phyloP scores from a whole-genome alignment of 2,113 vertebrate species.

The Neoarius graeffei region DNA sequence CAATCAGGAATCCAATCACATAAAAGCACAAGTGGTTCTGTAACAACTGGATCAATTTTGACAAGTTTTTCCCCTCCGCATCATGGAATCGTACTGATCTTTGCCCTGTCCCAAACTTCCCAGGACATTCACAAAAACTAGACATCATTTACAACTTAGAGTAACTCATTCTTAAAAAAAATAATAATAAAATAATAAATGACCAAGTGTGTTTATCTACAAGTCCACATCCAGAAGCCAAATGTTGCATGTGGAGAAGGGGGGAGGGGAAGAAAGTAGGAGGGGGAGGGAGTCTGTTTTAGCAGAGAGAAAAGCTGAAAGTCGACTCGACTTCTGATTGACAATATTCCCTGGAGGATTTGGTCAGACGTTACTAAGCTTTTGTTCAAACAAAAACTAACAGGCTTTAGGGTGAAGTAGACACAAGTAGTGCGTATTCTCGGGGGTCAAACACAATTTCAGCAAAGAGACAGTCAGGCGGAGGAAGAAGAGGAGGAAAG shows the following conservation, averaged over 20 bases:
- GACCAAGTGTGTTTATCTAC: not conserved
- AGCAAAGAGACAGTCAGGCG: conserved; percentile 10
- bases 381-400: not conserved
- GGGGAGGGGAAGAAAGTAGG: not conserved
- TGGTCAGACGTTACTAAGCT: not conserved
- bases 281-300: not conserved
- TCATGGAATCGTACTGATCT: not conserved
- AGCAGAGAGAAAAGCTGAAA: not conserved
- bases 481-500: conserved; percentile 11
- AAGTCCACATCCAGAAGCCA: conserved; percentile 15
- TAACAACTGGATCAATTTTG: not conserved
- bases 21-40: not conserved
- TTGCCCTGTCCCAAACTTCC: not conserved
- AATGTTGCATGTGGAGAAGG: not conserved
- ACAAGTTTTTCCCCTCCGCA: not conserved
- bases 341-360: conserved; percentile 3
- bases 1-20: not conserved
- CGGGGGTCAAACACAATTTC: conserved; percentile 37
- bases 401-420: conserved; percentile 15
- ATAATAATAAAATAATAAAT: no score
- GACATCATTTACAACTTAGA: not conserved
- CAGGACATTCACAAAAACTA: not conserved
- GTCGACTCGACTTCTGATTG: conserved; percentile 18
- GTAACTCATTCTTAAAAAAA: conserved; percentile 8
- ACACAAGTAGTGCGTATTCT: conserved; percentile 18